Base-by-base conservation (phyloP, 2,113 vertebrate species). In the Cyrtonyx montezumae region DNA sequence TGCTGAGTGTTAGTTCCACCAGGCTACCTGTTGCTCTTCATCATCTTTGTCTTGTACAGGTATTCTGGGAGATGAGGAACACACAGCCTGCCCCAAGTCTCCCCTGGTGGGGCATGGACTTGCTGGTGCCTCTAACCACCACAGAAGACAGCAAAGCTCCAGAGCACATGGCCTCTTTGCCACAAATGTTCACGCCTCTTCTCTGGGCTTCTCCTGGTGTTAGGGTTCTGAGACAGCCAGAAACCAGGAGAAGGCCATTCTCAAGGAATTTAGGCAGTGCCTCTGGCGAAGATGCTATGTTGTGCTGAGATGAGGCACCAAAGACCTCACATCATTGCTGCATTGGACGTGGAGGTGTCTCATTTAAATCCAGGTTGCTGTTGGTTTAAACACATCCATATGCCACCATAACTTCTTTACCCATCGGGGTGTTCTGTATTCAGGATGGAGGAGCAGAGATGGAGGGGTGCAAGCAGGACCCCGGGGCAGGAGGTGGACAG, bases 71-170 rank as follows among this genome's bases (percentile, higher is more conserved):
- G n/a, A 19, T 4, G 36, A 69, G 36, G 36, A n/a, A 45, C 62
- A 86, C 63, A 36, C 43, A 63, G 25, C 34, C 69, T 55, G 6
- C 36, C 25, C 8, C 42, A 68, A 19, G 36, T 22, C n/a, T 46
- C 63, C 42, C 36, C 23, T 23, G 45, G 49, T 53, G 67, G 61
- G n/a, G 56, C 51, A 3, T 1, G 1, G 37, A 55, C 48, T 88
- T 79, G 26, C 18, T 23, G n/a, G 2, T 53, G 40, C 12, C 19
- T 67, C 1, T 0, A 0, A 18, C 16, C 17, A 6, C 56, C 62
- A 32, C 65, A 80, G 51, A 88, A 48, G 25, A 51, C 70, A 79
- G 77, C 62, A 51, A 56, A 34, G 9, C 42, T 71, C 65, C 36
- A 69, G 26, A 0, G 0, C 37, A 4, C 1, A 5, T 51, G 21